Base-by-base conservation (phyloP, 2,888 invertebrate genomes). In the Bombylius discolor region DNA sequence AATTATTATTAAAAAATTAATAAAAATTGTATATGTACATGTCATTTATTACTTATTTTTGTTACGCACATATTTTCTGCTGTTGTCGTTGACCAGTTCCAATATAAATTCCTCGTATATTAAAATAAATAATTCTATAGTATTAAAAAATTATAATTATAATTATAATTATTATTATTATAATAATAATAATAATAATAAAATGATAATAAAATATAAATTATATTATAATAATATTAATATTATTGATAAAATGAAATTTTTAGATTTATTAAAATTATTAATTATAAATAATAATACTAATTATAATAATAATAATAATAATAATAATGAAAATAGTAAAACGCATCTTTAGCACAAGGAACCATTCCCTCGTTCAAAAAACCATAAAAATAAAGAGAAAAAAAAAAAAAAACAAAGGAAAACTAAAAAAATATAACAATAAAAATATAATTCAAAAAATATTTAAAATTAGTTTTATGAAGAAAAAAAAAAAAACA, bases 71-170 rank as follows among this genome's bases (percentile, higher is more conserved):
- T 70, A 70, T 71, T 71, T 71, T 71, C 70, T 71, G 71, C 71
- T 71, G 70, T 71, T 71, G 71, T 71, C 71, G 71, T 71, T 71
- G 71, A 71, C 71, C 71, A 71, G 69, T 71, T 69, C 68, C 67
- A 68, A 69, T 5, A 50, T 50, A 47, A 55, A 55, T 55, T 54
- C 55, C 47, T 55, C 53, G 49, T 57, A 54, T 57, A 36, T 51
- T 52, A 48, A 48, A 52, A 56, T 47, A 51, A 55, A 49, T 34
- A 49, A 49, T 34, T 34, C 13, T 36, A 32, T 46, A 46, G 13
- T 31, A 56, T 49, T 32, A 32, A 44, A 32, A 13, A 36, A 13
- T 31, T 14, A 14, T 36, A 36, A 47, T 31, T 31, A 11, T 31
- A 23, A 11, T 13, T 36, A 49, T 36, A 47, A 55, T 32, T 47